These are phyloP conservation scores for Amblyjoppa fuscipennis DNA, from an alignment of 2,888 invertebrate genomes.

Conservation along the genomic window DNA sequence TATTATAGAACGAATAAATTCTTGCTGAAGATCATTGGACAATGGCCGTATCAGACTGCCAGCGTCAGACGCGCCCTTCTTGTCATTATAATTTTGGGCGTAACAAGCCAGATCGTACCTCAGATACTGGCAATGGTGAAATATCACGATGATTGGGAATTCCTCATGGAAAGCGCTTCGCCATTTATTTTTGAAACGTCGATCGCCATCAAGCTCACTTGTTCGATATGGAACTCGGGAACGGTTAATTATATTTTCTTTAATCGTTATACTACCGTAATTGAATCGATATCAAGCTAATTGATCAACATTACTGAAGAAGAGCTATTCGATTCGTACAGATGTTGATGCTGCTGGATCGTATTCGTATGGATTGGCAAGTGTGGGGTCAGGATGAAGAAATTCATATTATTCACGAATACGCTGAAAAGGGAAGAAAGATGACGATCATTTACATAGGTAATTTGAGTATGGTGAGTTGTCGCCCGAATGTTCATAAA, in stretches of 20 bases:
- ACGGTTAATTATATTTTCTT: background rate
- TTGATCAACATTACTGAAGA: background rate
- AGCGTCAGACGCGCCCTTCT: background rate
- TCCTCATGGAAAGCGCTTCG: conserved; percentile 20
- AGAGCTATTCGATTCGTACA: background rate
- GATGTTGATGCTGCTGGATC: conserved; percentile 28
- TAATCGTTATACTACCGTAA: background rate
- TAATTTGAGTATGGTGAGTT: background rate
- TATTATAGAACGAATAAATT: conserved; percentile 42
- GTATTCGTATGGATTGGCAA: conserved; percentile 41
- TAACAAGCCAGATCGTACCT: background rate
- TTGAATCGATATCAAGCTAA: no score
- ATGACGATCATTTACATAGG: conserved; percentile 22
- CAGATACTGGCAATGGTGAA: conserved; percentile 28
- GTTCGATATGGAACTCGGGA: background rate
- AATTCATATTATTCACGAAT: conserved; percentile 41
- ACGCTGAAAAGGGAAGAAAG: conserved; percentile 42
- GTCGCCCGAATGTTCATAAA: background rate
- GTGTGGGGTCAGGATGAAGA: conserved; percentile 47
- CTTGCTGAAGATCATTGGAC: conserved; percentile 36
- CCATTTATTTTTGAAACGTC: background rate
- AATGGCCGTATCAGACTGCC: conserved; percentile 49
- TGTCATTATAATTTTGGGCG: background rate
- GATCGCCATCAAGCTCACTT: conserved; percentile 17
- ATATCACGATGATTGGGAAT: conserved; percentile 28